These are phyloP conservation scores for Meandrina meandrites DNA, from an alignment of 92 coral and sea anemone genomes.

Conservation along the genomic window DNA sequence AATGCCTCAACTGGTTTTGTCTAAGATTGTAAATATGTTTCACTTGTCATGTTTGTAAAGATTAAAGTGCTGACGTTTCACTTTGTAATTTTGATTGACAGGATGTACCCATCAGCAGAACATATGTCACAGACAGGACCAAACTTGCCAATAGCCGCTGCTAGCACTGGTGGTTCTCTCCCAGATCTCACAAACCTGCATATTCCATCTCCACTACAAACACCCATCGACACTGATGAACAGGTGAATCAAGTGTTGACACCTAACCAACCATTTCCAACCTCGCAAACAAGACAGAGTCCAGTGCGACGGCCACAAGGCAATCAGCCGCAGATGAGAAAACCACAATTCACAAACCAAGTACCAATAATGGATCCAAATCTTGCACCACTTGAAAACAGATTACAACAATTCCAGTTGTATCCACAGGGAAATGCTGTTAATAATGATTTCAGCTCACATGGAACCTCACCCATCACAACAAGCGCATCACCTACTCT, in stretches of 20 bases:
- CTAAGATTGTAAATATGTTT: too few species aligned
- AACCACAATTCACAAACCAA: conserved; percentile 54
- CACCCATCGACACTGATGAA: conserved; percentile 82
- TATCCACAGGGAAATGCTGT: conserved; percentile 54
- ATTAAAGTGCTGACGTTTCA: background rate
- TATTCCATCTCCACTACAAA: conserved; percentile 93
- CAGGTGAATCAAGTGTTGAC: conserved; percentile 65
- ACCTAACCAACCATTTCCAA: conserved; percentile 60
- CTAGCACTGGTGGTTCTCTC: conserved; percentile 84
- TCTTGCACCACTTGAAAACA: conserved; percentile 64
- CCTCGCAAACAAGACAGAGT: conserved; percentile 57
- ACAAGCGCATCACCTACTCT: conserved; percentile 75
- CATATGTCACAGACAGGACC: conserved; percentile 59
- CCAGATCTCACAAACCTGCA: conserved; percentile 96
- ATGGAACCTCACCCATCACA: conserved; percentile 47
- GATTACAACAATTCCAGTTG: conserved; percentile 76
- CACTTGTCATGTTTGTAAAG: background rate
- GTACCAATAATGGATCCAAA: conserved; percentile 54
- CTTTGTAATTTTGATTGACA: conserved; percentile 16
- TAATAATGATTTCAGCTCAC: conserved; percentile 44
- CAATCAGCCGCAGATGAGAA: conserved; percentile 48
- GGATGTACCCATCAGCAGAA: conserved; percentile 70
- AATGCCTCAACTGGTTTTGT: too few species aligned
- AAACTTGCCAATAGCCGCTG: conserved; percentile 58
- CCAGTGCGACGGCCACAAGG: conserved; percentile 58